phyloP scores from a whole-genome alignment of 1,140 invertebrate species.

The Cheumatopsyche charites region DNA sequence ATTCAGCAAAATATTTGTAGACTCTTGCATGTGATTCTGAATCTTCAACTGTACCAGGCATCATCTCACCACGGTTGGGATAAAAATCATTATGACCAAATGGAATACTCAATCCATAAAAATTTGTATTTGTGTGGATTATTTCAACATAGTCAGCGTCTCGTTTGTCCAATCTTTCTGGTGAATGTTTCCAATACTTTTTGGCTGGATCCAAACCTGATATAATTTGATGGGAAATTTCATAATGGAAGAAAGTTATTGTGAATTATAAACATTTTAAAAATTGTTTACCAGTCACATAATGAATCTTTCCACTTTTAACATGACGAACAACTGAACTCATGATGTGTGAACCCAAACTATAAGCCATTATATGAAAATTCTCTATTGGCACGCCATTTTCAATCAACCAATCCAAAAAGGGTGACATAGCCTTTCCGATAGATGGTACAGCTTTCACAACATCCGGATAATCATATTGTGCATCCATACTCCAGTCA shows the following conservation, averaged over 20 bases:
- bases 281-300: constrained; percentile 29
- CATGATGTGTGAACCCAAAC: constrained; percentile 55
- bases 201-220: constrained; percentile 33
- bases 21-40: constrained; percentile 28
- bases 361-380: constrained; percentile 50
- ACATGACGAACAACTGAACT: constrained; percentile 50
- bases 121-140: constrained; percentile 23
- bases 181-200: constrained; percentile 10
- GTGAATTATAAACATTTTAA: too few relatives aligned
- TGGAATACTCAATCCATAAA: background rate
- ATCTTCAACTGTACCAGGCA: constrained; percentile 12
- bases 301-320: constrained; percentile 29
- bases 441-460: constrained; percentile 55
- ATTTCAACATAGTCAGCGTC: constrained; percentile 35
- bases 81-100: constrained; percentile 36
- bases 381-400: constrained; percentile 25
- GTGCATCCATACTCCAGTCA: constrained; percentile 56
- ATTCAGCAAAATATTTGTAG: constrained; percentile 36
- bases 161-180: constrained; percentile 10
- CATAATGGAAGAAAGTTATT: too few relatives aligned
- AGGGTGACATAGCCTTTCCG: constrained; percentile 57
- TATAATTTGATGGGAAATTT: too few relatives aligned
- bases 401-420: constrained; percentile 56
- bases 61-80: constrained; percentile 17
- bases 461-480: constrained; percentile 54